These are phyloP conservation scores for Scrobipalpa costella DNA, from an alignment of 2,888 invertebrate genomes.

Conservation along the genomic window DNA sequence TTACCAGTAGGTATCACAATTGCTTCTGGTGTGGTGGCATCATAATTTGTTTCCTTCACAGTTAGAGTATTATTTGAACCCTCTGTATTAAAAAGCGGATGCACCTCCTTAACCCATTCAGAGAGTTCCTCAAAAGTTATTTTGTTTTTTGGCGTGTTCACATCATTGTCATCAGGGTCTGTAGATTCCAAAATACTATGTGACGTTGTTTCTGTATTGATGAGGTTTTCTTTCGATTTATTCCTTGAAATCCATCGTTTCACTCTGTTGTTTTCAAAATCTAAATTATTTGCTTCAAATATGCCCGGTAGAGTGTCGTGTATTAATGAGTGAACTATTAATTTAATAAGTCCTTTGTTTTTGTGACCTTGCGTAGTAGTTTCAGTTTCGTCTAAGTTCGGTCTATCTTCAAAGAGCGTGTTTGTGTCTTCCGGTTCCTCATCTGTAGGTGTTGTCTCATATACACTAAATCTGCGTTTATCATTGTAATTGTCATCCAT, in stretches of 20 bases:
- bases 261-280: conserved; percentile 22
- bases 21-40: neutral
- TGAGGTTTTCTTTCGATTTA: neutral
- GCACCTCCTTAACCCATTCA: conserved; percentile 17
- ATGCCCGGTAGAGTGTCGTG: conserved; percentile 14
- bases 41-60: neutral
- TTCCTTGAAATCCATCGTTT: neutral
- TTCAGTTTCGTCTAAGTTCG: neutral
- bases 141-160: neutral
- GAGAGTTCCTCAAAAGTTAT: conserved; percentile 17
- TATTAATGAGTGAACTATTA: conserved; percentile 16
- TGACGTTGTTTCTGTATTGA: neutral
- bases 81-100: neutral
- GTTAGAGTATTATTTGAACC: neutral
- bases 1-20: neutral
- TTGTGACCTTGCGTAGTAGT: neutral
- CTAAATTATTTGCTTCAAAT: conserved; percentile 24
- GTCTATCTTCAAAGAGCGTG: neutral
- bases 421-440: neutral
- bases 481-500: neutral
- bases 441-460: neutral
- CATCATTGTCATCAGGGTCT: neutral
- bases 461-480: neutral
- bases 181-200: neutral
- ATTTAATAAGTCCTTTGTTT: conserved; percentile 16